Base-by-base conservation (phyloP, 1,140 invertebrate species). In the Drosophila parvula region DNA sequence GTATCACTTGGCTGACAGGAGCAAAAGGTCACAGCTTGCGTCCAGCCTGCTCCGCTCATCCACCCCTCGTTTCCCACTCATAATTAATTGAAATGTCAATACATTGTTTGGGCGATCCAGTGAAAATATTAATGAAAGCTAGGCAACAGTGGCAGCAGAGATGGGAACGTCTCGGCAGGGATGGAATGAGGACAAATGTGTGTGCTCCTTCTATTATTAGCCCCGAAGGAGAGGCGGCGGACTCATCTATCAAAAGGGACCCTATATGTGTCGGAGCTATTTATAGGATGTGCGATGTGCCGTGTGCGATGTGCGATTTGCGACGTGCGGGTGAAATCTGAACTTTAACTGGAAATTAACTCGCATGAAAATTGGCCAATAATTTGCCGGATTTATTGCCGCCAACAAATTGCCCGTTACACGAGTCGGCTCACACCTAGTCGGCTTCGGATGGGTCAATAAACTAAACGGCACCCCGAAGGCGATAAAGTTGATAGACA, bases 41-140 rank as follows among this genome's bases (percentile, higher is more conserved):
- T 44, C 67, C 78, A 50, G 38, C n/a, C 22, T 12, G 14, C 47
- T 22, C 40, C 44, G 18, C 27, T 22, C 14, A 22, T 41, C 50
- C 32, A 18, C 53, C 38, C 41, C 41, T 62, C 53, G n/a, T 8
- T 4, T 18, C 34, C 10, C 57, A 34, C 44, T 61, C 60, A 78
- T 89, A 89, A 89, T 89, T 89, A 89, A 89, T 84, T 89, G 84
- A 89, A 89, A 89, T 89, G 84, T 89, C 84, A 89, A 90, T 89
- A 89, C 74, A 89, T 84, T 84, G 80, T 84, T 83, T 79, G 76
- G 57, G 47, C 69, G 57, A 50, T 56, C 41, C 47, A 63, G 62
- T 51, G 57, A 73, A 81, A 86, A 61, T 78, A 78, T 85, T 81
- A 85, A 85, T 85, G 82, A 78, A 78, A 81, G 61, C 64, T 5